Percentiles rank a stretch among this genome's conserved stretches.
Evolutionary conservation across 2,888 invertebrate genomes (phyloP).

Genomic region (Pristionchus maxplancki): DNA sequence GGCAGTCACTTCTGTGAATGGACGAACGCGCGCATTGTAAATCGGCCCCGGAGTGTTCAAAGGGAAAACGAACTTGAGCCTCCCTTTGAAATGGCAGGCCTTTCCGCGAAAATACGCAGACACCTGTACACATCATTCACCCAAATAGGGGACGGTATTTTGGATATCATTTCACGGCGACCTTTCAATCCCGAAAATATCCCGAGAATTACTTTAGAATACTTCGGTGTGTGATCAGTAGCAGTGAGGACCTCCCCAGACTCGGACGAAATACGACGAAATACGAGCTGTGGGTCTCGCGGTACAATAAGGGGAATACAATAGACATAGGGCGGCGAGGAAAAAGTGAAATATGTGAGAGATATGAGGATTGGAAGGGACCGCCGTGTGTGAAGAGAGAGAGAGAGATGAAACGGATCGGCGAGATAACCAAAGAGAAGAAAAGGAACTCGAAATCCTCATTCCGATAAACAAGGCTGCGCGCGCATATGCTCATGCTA

Average conservation of each 20-base stretch:
- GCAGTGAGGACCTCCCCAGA: background rate
- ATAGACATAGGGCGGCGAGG: background rate
- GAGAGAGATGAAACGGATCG: slow-evolving; percentile 3
- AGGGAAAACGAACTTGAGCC: background rate
- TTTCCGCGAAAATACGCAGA: background rate
- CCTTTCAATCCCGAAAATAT: background rate
- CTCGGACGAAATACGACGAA: background rate
- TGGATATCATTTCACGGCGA: background rate
- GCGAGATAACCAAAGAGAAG: background rate
- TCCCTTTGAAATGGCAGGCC: background rate
- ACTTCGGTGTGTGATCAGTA: background rate
- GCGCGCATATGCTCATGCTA: background rate
- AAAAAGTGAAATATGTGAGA: slow-evolving; percentile 32
- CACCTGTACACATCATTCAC: background rate
- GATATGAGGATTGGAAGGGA: background rate
- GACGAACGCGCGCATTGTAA: background rate
- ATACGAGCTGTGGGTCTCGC: background rate
- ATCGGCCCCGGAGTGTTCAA: background rate
- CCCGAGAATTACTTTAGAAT: background rate
- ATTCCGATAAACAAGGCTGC: slow-evolving; percentile 17
- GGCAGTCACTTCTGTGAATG: slow-evolving; percentile 12
- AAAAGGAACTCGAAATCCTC: background rate
- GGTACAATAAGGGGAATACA: background rate
- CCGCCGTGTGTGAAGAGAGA: background rate
- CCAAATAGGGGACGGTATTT: no score